Evolutionary conservation across 2,797 vertebrate genomes (phyloP).

Genomic region (Eulemur coronatus): DNA sequence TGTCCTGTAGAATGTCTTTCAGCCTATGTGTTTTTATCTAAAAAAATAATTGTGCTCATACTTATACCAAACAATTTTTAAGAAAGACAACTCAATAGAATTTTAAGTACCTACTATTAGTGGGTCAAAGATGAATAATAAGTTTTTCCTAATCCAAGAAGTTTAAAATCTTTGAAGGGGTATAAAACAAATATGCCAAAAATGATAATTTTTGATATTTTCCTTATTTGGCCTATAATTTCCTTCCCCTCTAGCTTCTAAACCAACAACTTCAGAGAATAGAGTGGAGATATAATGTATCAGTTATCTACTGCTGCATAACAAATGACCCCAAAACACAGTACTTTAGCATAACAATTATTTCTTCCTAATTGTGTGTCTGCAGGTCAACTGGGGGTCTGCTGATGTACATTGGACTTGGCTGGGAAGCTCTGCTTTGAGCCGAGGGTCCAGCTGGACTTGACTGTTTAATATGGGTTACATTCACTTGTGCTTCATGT

Average conservation of each 20-base stretch:
- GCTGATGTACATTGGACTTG: neutral
- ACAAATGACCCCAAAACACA: neutral
- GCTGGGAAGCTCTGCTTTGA: neutral
- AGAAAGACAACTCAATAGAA: neutral
- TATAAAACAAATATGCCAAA: neutral
- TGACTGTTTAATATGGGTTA: neutral
- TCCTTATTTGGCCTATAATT: neutral
- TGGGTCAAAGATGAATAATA: neutral
- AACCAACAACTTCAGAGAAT: neutral
- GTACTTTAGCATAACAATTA: neutral
- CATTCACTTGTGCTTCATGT: neutral
- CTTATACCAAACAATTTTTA: neutral
- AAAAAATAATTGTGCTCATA: neutral
- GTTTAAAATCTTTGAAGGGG: neutral
- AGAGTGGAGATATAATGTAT: neutral
- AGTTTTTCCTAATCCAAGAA: neutral
- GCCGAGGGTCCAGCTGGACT: neutral
- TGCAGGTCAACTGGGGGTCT: neutral
- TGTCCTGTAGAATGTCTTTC: neutral
- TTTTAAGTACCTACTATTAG: neutral
- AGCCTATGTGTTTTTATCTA: neutral
- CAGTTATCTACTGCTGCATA: neutral
- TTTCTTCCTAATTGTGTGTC: neutral
- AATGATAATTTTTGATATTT: neutral
- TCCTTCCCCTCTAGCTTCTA: neutral